phyloP scores from a whole-genome alignment of 2,888 invertebrate species.

The Mylabris sibirica region DNA sequence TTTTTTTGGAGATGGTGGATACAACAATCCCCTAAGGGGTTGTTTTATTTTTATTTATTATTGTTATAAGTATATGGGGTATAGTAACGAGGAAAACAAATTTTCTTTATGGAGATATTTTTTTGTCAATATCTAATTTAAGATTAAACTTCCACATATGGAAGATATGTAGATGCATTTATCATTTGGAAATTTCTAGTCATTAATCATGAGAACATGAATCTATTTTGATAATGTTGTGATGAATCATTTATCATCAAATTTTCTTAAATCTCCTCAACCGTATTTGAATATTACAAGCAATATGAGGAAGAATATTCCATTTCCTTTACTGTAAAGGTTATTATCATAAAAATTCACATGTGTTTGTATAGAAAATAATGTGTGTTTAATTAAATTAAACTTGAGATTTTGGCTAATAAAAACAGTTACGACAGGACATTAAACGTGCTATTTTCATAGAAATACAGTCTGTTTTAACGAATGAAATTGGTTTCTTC shows the following conservation, averaged over 20 bases:
- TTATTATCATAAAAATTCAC: not conserved
- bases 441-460: not conserved
- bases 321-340: not conserved
- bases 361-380: not conserved
- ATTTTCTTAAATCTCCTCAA: conserved; percentile 13
- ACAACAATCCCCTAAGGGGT: not conserved
- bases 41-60: not conserved
- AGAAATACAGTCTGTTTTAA: not conserved
- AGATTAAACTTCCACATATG: not conserved
- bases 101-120: not conserved
- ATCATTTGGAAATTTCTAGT: conserved; percentile 14
- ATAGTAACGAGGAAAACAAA: not conserved
- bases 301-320: not conserved
- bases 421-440: conserved; percentile 3
- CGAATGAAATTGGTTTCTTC: not conserved
- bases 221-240: conserved; percentile 19
- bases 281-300: not conserved
- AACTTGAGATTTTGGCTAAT: not conserved
- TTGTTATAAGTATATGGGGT: not conserved
- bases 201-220: conserved; percentile 21
- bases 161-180: conserved; percentile 8
- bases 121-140: not conserved
- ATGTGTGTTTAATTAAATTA: not conserved
- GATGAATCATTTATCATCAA: conserved; percentile 24
- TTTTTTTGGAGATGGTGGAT: no score